Evolutionary conservation across 2,888 invertebrate genomes (phyloP), one percentile per base, ranked within the genome.

Genomic region (Ptilodon capucinus): DNA sequence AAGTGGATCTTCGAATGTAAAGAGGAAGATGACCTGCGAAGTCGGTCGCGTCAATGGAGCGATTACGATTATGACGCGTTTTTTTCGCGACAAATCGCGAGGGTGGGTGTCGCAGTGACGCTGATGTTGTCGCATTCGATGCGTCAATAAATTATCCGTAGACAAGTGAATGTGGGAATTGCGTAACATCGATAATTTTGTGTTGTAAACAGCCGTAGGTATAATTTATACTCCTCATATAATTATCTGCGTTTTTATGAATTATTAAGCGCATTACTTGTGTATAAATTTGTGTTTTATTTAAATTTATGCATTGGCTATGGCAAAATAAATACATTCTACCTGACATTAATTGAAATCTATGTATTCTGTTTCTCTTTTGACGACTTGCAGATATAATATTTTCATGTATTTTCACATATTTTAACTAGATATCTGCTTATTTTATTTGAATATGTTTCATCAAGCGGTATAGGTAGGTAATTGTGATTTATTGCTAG

Each of bases 21-120:
- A 46, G 54, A 65, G 64, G 60, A 71, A 66, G 57, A 62, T 68
- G 68, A 68, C 68, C 65, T 60, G 57, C 55, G 59, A 57, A 74
- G 59, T 67, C 57, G 60, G 57, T 48, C 54, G 61, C 67, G 64
- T 69, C 72, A 65, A 68, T 70, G 50, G 42, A 41, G 60, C 69
- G 66, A 71, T 70, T 69, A 65, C 54, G 70, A 74, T 74, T 71
- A 73, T 66, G 57, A 54, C 64, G 59, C 65, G 60, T 67, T 75
- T 76, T 76, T 76, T 72, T 60, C 57, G 64, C 61, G 64, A 68
- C 64, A 66, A 61, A 70, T 59, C 64, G 66, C 57, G 63, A 64
- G 69, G 70, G 74, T 63, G 71, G 55, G 2, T 48, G 42, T 46
- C 44, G 60, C 57, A 54, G 54, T 61, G 9, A 25, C 40, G 54